Evolutionary conservation across 2,888 invertebrate species (phyloP).

Genomic region (Formica aserva): DNA sequence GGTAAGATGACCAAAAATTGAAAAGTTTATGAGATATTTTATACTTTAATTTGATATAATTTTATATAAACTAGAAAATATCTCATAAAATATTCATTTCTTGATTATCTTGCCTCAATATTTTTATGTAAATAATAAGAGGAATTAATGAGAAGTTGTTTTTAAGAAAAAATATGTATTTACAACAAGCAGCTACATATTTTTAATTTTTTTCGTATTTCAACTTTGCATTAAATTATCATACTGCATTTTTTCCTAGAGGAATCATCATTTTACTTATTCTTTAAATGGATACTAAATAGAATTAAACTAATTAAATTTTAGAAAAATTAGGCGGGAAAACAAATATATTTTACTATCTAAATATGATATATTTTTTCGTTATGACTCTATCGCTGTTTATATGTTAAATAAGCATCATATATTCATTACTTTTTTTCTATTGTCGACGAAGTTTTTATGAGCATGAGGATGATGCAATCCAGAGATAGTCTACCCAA

Average conservation of each 20-base stretch:
- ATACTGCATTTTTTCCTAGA: neutral
- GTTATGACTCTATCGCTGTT: neutral
- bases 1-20: neutral
- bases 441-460: constrained; percentile 65
- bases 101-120: no score
- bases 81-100: no score
- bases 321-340: neutral
- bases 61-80: no score
- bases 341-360: neutral
- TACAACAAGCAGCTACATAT: no score
- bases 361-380: neutral
- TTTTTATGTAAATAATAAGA: no score
- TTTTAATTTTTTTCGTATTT: neutral
- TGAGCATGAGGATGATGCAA: constrained; percentile 64
- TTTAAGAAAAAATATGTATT: no score
- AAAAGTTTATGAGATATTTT: no score
- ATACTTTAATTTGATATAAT: no score
- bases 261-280: neutral
- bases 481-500: constrained; percentile 63
- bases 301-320: neutral
- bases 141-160: no score
- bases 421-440: constrained; percentile 65
- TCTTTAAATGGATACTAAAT: neutral
- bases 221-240: neutral
- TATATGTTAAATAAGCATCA: neutral